phyloP scores from a whole-genome alignment of 2,888 invertebrate species.

The Apodemia mormo region DNA sequence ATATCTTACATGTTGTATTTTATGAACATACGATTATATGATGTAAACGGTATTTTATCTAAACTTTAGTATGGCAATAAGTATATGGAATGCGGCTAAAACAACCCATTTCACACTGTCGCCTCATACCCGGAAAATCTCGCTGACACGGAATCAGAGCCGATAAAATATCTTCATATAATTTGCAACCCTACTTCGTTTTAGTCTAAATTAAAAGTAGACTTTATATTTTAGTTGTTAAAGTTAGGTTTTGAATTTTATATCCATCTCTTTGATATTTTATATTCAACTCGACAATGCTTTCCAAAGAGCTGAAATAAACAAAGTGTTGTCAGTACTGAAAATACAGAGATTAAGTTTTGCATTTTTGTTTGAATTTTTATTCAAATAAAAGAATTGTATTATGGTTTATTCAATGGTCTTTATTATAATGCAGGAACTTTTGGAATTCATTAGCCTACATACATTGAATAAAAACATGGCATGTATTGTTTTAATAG shows the following conservation, averaged over 20 bases:
- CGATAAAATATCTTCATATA: constrained; percentile 13
- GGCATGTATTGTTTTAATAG: too few species aligned
- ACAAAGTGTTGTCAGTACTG: constrained; percentile 18
- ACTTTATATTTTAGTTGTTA: not conserved
- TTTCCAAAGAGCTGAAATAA: constrained; percentile 17
- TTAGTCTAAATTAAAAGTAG: constrained; percentile 1
- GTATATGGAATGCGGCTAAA: not conserved
- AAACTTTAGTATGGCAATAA: too few species aligned
- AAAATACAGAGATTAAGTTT: constrained; percentile 15
- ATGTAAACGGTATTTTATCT: not conserved
- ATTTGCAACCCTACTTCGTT: constrained; percentile 4
- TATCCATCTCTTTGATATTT: constrained; percentile 12
- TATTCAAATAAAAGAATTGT: not conserved
- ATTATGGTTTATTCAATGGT: not conserved
- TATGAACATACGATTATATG: too few species aligned
- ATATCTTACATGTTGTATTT: too few species aligned
- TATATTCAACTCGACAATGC: constrained; percentile 6
- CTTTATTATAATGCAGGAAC: not conserved
- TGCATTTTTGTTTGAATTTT: constrained; percentile 14
- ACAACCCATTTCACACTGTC: not conserved
- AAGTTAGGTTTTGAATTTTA: constrained; percentile 1
- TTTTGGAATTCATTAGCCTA: not conserved
- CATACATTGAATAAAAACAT: not conserved
- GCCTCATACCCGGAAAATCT: constrained; percentile 2
- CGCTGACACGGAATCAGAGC: constrained; percentile 6